Evolutionary conservation across 2,888 invertebrate species (phyloP).

Genomic region (Tridacna crocea): DNA sequence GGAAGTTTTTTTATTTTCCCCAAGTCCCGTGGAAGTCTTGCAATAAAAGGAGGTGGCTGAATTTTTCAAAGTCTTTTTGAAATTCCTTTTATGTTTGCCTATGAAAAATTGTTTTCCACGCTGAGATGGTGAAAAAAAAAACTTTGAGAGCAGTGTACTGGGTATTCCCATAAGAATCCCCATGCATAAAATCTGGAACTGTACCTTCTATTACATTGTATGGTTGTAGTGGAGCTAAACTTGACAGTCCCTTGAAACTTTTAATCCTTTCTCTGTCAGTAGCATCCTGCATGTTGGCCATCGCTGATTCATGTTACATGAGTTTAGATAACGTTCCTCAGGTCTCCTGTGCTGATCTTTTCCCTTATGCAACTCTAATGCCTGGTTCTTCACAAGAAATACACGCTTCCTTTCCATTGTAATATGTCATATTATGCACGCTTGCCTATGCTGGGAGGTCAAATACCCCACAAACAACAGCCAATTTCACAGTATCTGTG

Average conservation of each 20-base stretch:
- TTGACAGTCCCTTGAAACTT: slow-evolving; percentile 33
- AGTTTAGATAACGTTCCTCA: neutral
- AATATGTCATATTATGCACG: slow-evolving; percentile 50
- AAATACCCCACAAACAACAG: slow-evolving; percentile 40
- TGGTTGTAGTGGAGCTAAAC: slow-evolving; percentile 23
- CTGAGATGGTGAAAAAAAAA: slow-evolving; percentile 34
- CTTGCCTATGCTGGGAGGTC: slow-evolving; percentile 57
- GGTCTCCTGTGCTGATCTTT: neutral
- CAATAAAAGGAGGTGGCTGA: slow-evolving; percentile 33
- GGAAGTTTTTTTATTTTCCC: slow-evolving; percentile 40
- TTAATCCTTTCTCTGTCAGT: slow-evolving; percentile 23
- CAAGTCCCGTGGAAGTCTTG: slow-evolving; percentile 38
- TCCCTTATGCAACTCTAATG: slow-evolving; percentile 3
- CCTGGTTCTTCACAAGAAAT: slow-evolving; percentile 44
- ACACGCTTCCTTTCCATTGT: slow-evolving; percentile 50
- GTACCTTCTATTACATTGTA: slow-evolving; percentile 38
- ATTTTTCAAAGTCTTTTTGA: slow-evolving; percentile 30
- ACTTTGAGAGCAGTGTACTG: slow-evolving; percentile 18
- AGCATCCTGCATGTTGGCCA: slow-evolving; percentile 17
- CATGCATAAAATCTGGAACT: slow-evolving; percentile 45
- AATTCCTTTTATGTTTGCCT: slow-evolving; percentile 31
- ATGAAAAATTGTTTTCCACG: slow-evolving; percentile 30
- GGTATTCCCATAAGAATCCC: slow-evolving; percentile 42
- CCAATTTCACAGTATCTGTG: slow-evolving; percentile 31
- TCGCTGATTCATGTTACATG: neutral